phyloP scores from a whole-genome alignment of 2,113 vertebrate genomes.

The Phalacrocorax brasilianus region DNA sequence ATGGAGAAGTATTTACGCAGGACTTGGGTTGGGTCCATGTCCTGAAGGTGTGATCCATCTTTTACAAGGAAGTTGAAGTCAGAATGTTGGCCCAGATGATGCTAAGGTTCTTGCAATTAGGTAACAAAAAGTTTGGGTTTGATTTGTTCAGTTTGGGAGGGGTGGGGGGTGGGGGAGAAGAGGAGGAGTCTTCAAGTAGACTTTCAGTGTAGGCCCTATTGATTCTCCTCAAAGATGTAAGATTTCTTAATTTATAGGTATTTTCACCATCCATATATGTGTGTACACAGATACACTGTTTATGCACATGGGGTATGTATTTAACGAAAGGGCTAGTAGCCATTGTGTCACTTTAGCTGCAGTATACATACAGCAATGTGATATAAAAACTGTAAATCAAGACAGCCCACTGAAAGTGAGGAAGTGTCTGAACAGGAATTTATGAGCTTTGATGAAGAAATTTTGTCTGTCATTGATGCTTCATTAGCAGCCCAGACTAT shows the following conservation, averaged over 20 bases:
- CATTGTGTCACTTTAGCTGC: background rate
- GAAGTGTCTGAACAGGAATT: background rate
- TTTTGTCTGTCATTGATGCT: background rate
- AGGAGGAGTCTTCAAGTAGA: background rate
- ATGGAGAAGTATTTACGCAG: background rate
- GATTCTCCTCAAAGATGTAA: background rate
- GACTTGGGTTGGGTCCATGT: background rate
- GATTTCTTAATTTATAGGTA: background rate
- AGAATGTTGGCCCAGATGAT: background rate
- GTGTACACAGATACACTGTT: background rate
- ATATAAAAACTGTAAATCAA: background rate
- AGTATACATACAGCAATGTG: background rate
- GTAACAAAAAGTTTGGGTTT: background rate
- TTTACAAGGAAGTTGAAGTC: background rate
- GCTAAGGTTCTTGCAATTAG: background rate
- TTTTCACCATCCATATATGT: background rate
- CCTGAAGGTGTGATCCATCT: background rate
- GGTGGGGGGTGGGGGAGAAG: fast-evolving
- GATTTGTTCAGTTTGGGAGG: background rate
- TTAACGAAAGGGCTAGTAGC: background rate
- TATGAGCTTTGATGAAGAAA: background rate
- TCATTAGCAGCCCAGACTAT: background rate
- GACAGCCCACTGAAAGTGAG: background rate
- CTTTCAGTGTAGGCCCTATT: background rate
- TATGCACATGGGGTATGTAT: background rate